A percentile compares a stretch with the other conserved stretches of the same genome.
Evolutionary conservation across 2,113 vertebrate species (phyloP).

Genomic region (Psittacula cyanocephala): DNA sequence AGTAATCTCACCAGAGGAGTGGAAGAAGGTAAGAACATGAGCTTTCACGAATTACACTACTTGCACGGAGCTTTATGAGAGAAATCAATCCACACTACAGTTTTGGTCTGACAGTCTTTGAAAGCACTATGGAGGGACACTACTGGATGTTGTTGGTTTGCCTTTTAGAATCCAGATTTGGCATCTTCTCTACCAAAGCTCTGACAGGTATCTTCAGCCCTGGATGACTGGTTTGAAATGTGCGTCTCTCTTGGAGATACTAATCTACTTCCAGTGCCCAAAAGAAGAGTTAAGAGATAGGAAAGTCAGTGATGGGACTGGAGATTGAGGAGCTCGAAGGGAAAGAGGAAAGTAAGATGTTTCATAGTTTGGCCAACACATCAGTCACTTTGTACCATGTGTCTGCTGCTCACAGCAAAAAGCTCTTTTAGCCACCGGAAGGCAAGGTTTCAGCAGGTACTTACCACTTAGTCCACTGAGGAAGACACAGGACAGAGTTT

Average conservation of each 20-base stretch:
- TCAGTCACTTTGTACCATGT: neutral
- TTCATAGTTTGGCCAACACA: neutral
- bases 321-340: neutral
- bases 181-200: neutral
- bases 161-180: neutral
- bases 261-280: neutral
- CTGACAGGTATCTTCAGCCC: neutral
- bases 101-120: neutral
- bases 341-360: neutral
- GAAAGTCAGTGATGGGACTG: neutral
- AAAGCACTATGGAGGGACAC: neutral
- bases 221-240: neutral
- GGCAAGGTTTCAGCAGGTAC: neutral
- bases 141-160: neutral
- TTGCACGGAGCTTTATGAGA: neutral
- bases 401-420: neutral
- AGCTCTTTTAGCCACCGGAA: neutral
- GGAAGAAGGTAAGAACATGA: constrained; percentile 86
- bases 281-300: neutral
- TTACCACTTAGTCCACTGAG: neutral
- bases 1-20: constrained; percentile 85
- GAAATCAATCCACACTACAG: neutral
- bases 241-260: neutral
- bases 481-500: neutral
- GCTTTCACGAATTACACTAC: neutral